Base-by-base conservation (phyloP, 2,113 vertebrate genomes). In the Oreochromis aureus region DNA sequence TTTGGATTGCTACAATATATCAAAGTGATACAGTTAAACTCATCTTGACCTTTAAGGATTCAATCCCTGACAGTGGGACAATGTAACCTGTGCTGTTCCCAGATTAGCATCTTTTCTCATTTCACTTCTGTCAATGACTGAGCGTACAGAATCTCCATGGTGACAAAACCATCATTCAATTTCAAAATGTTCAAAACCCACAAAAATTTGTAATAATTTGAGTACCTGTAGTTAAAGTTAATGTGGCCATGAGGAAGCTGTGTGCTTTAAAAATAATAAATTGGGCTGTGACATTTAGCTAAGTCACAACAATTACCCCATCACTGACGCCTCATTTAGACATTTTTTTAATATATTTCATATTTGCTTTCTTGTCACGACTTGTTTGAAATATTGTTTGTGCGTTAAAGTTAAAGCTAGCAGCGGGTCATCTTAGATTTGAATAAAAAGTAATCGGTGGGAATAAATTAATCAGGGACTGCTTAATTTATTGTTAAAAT, bases 1-100 rank as follows among this genome's bases (percentile, higher is more conserved):
- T 19, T 36, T 78, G 10, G 30, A 86, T 48, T 83, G 87, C 90
- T 91, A 87, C 87, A 83, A 30, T 36, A 73, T 55, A 63, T 54
- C 11, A 19, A 48, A 78, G 27, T n/a, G 27, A 78, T 78, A 78
- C 27, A 78, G 46, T 78, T 78, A 34, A 51, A 78, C 30, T 27
- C 83, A 76, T 63, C n/a, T 15, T 69, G 69, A 87, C 80, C 56
- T 80, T 87, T 80, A 41, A 73, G 82, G 22, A 85, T 87, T 81
- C 58, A 87, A 13, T 24, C 44, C 11, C 27, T 53, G 18, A 78
- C 73, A 30, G 5, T 11, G n/a, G 79, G n/a, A 82, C 36, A 46
- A 59, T 91, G 56, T 30, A 69, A 69, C 76, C 61, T 7, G 54
- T 73, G 5, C 27, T 24, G 56, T 78, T 78, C 46, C 27, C 55